Evolutionary conservation across 2,113 vertebrate species (phyloP), one percentile per base, ranked within the genome.

Genomic region (Melanocharis versteri): DNA sequence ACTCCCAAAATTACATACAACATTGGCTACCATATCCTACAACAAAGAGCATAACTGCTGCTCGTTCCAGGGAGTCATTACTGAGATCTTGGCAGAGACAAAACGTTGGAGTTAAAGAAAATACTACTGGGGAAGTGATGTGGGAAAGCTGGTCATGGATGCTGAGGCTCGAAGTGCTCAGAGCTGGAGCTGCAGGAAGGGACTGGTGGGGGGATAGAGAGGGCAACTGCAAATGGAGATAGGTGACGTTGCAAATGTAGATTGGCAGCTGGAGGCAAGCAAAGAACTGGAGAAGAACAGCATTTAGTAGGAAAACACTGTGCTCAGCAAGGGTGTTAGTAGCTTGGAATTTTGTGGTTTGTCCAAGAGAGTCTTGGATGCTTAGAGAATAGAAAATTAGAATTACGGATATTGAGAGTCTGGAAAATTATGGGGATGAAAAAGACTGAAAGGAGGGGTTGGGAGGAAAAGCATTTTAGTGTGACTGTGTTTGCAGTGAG

Each of bases 101-200:
- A 50, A 81, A n/a, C 2, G 0, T 17, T 69, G 53, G 35, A 76
- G n/a, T 72, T 88, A 33, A 72, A 80, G 48, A 35, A 90, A 61
- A 44, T 31, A 13, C 44, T 47, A 3, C n/a, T 37, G 31, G 31
- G 68, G 53, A 83, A 70, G 77, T 40, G 39, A 44, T 1, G 24
- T 44, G 48, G 44, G 37, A 69, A 65, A 57, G 58, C 26, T 77
- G 28, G 26, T 60, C 18, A 1, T 24, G 56, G 75, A 61, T 72
- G 45, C 19, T 37, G 54, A 17, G 35, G 56, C 33, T 82, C 0
- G 0, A 18, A 50, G 56, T 7, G 65, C 2, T 16, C 51, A 54
- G 33, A 60, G 37, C 35, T 39, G 58, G 8, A 56, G 44, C 44
- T 73, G 31, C 21, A 30, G 60, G 42, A 48, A 9, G 48, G 40